phyloP scores from a whole-genome alignment of 1,140 invertebrate genomes.

The Penaeus chinensis region DNA sequence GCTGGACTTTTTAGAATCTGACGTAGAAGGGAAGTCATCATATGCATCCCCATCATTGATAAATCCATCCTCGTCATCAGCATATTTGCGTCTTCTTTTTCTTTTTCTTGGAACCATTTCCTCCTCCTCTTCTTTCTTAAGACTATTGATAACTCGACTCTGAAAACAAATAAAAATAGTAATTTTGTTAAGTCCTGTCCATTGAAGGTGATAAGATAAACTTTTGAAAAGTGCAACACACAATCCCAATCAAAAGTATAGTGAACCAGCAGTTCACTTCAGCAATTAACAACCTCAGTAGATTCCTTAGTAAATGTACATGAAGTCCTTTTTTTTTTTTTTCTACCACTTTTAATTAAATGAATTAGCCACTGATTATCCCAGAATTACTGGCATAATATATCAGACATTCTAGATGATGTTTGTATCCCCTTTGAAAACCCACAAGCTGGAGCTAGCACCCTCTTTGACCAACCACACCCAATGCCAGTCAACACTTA shows the following conservation, averaged over 20 bases:
- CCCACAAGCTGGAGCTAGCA: no score
- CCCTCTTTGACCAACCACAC: no score
- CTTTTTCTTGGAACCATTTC: slow-evolving; percentile 76
- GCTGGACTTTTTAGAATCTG: slow-evolving; percentile 57
- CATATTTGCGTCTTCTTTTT: slow-evolving; percentile 72
- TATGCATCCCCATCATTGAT: slow-evolving; percentile 64
- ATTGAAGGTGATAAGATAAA: slow-evolving; percentile 61
- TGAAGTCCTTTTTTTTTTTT: no score
- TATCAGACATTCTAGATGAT: neutral
- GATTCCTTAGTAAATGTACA: neutral
- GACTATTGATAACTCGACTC: slow-evolving; percentile 80
- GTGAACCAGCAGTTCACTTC: neutral
- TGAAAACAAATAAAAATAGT: slow-evolving; percentile 62
- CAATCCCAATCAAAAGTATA: neutral
- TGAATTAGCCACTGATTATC: neutral
- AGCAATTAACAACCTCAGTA: neutral
- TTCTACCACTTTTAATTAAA: no score
- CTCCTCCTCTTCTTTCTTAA: slow-evolving; percentile 79
- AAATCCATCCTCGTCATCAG: slow-evolving; percentile 63
- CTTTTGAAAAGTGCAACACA: neutral
- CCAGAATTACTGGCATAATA: neutral
- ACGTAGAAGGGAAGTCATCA: neutral
- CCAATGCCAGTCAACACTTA: no score
- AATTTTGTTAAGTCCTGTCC: neutral
- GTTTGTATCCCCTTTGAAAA: no score